A percentile compares a stretch with the other conserved stretches of the same genome.
These are phyloP conservation scores for Glomeris marginata DNA, from an alignment of 2,888 invertebrate genomes.

Conservation along the genomic window DNA sequence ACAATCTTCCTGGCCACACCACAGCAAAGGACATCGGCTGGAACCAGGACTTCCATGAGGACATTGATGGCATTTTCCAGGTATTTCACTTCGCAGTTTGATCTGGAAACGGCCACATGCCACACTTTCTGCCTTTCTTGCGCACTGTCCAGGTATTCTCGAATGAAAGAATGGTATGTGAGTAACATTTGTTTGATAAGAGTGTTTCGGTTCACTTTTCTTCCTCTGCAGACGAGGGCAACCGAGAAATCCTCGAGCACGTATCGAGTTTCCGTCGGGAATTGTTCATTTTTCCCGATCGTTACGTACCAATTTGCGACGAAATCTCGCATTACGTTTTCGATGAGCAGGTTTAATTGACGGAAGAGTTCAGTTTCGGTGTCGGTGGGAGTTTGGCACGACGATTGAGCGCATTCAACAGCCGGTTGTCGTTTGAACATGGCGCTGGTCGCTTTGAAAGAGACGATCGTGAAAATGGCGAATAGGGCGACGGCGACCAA, in stretches of 20 bases:
- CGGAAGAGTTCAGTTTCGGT: too few species aligned
- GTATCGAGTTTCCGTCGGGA: slow-evolving; percentile 13
- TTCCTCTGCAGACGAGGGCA: slow-evolving; percentile 12
- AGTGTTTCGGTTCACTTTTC: slow-evolving; percentile 7
- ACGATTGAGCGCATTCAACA: too few species aligned
- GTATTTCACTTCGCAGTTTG: slow-evolving; percentile 9
- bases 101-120: slow-evolving; percentile 9
- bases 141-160: slow-evolving; percentile 2
- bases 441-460: too few species aligned
- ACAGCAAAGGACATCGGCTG: slow-evolving; percentile 13
- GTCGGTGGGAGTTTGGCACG: too few species aligned
- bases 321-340: slow-evolving; percentile 13
- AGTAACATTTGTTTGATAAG: slow-evolving; percentile 6
- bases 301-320: slow-evolving; percentile 12
- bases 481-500: too few species aligned
- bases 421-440: too few species aligned
- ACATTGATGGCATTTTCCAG: slow-evolving; percentile 12
- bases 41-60: slow-evolving; percentile 13
- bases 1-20: slow-evolving; percentile 6
- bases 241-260: slow-evolving; percentile 14
- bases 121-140: slow-evolving; percentile 1
- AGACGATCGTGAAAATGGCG: too few species aligned
- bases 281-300: slow-evolving; percentile 13
- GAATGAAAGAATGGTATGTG: slow-evolving; percentile 12
- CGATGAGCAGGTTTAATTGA: slow-evolving; percentile 5